Evolutionary conservation across 2,797 vertebrate genomes (phyloP), one percentile per base, ranked within the genome.

Genomic region (Gobio occitaniae): DNA sequence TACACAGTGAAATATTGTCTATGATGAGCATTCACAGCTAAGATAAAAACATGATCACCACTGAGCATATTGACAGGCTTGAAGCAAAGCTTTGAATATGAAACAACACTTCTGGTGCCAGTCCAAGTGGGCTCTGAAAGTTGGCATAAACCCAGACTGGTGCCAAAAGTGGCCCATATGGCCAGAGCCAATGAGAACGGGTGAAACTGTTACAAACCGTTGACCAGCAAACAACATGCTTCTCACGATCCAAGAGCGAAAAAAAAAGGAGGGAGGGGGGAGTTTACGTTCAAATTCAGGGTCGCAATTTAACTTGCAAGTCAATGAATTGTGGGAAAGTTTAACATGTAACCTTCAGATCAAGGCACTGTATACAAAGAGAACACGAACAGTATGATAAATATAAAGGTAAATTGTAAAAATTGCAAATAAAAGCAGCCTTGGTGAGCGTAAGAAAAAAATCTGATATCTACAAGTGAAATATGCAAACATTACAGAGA

Each of bases 51-150:
- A 74, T 21, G 68, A 78, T n/a, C 17, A 41, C 48, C 41, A 56
- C 36, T 44, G 38, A 3, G 9, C n/a, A 78, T 71, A 87, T 56
- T 74, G 74, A 83, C 81, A 84, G 72, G 47, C 83, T 85, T 83
- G 36, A 80, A 54, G 56, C 54, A 66, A 69, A 63, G 77, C 80
- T 38, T 71, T 19, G 17, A 81, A 82, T 74, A n/a, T 21, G 4
- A 56, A 80, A 69, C 17, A 17, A 61, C 69, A 68, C 52, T 10
- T 59, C 19, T 72, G 84, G 61, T 69, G 56, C 75, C 68, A 32
- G 76, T 50, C 65, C 75, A 86, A 68, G 70, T 61, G 50, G 85
- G 70, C 78, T 74, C 48, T 54, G 59, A 66, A 78, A 86, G 47
- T 68, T 84, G 69, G 69, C 41, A 74, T 61, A 72, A 84, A 84